These are phyloP conservation scores for Apteryx owenii DNA, from an alignment of 2,113 vertebrate species.

Conservation along the genomic window DNA sequence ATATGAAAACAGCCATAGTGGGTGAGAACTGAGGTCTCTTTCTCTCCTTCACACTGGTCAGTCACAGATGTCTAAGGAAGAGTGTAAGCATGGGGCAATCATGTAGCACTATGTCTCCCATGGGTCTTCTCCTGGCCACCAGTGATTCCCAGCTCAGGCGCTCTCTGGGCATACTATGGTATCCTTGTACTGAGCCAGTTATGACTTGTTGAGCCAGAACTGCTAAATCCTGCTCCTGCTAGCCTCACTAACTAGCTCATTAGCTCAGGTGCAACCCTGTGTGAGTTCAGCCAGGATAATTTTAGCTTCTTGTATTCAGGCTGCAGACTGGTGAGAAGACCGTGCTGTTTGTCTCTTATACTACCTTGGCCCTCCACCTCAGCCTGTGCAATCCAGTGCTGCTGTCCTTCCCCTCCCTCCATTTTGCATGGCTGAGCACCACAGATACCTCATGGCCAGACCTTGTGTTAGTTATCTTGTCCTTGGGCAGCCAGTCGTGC, in stretches of 20 bases:
- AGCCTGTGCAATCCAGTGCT: neutral
- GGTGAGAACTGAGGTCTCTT: neutral
- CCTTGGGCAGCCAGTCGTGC: accelerated
- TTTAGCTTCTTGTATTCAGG: neutral
- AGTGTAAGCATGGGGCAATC: neutral
- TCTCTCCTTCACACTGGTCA: neutral
- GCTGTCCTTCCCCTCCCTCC: neutral
- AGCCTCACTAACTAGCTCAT: neutral
- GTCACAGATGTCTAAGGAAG: neutral
- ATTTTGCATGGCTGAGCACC: neutral
- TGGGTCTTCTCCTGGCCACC: neutral
- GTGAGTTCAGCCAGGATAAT: neutral
- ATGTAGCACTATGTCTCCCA: neutral
- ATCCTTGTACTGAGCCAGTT: neutral
- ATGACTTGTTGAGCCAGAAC: neutral
- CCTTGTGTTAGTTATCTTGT: neutral
- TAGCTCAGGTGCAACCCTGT: accelerated
- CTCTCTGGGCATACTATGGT: accelerated
- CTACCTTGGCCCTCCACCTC: neutral
- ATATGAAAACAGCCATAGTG: neutral
- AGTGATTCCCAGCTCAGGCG: neutral
- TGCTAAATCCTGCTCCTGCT: neutral
- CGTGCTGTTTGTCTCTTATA: neutral
- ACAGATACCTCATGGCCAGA: neutral
- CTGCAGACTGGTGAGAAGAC: neutral